These are phyloP conservation scores for Dendrocopos noguchii DNA, from an alignment of 2,113 vertebrate species.

Conservation along the genomic window DNA sequence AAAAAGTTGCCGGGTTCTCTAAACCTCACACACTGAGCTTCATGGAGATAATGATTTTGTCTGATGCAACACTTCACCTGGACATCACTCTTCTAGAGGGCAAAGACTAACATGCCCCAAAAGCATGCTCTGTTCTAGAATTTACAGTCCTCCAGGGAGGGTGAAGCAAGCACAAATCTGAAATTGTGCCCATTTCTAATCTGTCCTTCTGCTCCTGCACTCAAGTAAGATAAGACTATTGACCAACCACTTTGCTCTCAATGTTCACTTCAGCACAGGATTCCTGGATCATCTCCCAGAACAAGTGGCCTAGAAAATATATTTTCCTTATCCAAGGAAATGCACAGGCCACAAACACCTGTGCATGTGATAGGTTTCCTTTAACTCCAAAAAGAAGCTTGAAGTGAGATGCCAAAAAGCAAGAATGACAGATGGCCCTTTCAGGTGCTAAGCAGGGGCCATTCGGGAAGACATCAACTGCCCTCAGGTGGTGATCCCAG, in stretches of 20 bases:
- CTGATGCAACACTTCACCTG: neutral
- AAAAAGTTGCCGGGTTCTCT: neutral
- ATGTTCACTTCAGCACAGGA: neutral
- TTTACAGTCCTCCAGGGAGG: neutral
- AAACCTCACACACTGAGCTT: neutral
- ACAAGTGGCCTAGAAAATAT: neutral
- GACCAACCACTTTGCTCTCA: neutral
- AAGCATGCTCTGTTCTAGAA: neutral
- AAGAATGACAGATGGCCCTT: neutral
- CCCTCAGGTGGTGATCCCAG: neutral
- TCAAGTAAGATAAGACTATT: neutral
- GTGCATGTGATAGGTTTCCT: neutral
- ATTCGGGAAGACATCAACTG: neutral
- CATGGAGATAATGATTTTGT: neutral
- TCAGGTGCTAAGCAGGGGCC: neutral
- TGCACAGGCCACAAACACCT: neutral
- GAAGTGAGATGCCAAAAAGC: neutral
- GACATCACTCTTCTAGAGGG: neutral
- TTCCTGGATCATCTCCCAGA: neutral
- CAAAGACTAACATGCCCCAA: neutral
- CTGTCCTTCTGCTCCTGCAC: neutral
- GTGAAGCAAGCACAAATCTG: neutral
- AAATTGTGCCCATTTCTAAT: neutral
- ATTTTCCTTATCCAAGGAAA: neutral
- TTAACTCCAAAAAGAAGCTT: neutral